These are phyloP conservation scores for Ophion slaviceki DNA, from an alignment of 2,888 invertebrate species.

Conservation along the genomic window DNA sequence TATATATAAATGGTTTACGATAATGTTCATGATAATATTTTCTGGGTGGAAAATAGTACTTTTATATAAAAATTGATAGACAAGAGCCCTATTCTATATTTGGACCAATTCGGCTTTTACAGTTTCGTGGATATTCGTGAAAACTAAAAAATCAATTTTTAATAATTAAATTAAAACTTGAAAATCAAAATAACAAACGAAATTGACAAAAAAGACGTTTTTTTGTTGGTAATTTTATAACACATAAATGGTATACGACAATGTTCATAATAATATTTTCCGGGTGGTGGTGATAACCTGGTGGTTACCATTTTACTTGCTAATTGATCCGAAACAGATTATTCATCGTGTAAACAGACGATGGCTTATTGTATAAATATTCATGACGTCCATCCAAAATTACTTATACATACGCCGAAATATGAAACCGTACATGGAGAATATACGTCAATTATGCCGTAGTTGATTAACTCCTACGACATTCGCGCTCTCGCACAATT, in stretches of 20 bases:
- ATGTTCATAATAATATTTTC: too few species aligned
- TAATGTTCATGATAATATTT: not conserved
- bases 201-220: too few species aligned
- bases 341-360: not conserved
- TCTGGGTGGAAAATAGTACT: not conserved
- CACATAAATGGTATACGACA: not conserved
- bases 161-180: not conserved
- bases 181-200: too few species aligned
- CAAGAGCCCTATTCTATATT: too few species aligned
- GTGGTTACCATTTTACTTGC: not conserved
- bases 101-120: too few species aligned
- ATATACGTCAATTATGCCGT: conserved; percentile 27
- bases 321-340: not conserved
- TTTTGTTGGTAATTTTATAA: too few species aligned
- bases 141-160: too few species aligned
- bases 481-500: not conserved
- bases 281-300: not conserved
- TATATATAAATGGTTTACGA: not conserved
- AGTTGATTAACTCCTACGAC: conserved; percentile 31
- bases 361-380: not conserved
- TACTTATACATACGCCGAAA: not conserved
- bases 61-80: not conserved
- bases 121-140: too few species aligned
- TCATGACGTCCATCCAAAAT: not conserved
- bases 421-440: not conserved